phyloP scores from a whole-genome alignment of 2,888 invertebrate genomes.

The Lepidochrysops patricia region DNA sequence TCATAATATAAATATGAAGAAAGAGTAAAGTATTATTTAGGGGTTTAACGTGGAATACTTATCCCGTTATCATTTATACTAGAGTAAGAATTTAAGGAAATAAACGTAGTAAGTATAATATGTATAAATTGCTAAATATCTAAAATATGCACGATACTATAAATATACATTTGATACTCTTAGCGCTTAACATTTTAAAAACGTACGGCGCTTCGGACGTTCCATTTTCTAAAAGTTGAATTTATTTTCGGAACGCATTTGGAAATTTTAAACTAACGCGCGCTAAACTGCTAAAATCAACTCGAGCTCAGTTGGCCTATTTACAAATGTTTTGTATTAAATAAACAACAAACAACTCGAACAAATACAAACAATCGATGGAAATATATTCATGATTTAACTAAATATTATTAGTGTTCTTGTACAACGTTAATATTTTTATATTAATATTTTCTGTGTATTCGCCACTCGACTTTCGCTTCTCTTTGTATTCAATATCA shows the following conservation, averaged over 20 bases:
- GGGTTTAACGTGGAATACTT: no score
- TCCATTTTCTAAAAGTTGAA: not conserved
- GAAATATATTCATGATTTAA: not conserved
- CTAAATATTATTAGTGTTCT: not conserved
- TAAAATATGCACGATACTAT: no score
- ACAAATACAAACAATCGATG: not conserved
- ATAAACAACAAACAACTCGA: not conserved
- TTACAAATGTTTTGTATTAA: slow-evolving; percentile 6
- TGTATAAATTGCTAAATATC: no score
- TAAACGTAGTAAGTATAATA: no score
- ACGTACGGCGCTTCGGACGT: not conserved
- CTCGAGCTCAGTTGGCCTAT: slow-evolving; percentile 3
- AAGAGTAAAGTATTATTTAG: no score
- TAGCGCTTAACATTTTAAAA: not conserved
- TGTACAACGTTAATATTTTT: not conserved
- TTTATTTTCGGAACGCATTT: slow-evolving; percentile 16
- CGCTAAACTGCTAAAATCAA: slow-evolving; percentile 13
- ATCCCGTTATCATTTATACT: no score
- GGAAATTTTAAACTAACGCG: slow-evolving; percentile 19
- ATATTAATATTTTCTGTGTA: not conserved
- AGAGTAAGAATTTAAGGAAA: no score
- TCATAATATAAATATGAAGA: no score
- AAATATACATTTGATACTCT: not conserved
- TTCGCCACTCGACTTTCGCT: not conserved
- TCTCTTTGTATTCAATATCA: not conserved